phyloP scores from a whole-genome alignment of 2,113 vertebrate genomes.

The Eulacestoma nigropectus region DNA sequence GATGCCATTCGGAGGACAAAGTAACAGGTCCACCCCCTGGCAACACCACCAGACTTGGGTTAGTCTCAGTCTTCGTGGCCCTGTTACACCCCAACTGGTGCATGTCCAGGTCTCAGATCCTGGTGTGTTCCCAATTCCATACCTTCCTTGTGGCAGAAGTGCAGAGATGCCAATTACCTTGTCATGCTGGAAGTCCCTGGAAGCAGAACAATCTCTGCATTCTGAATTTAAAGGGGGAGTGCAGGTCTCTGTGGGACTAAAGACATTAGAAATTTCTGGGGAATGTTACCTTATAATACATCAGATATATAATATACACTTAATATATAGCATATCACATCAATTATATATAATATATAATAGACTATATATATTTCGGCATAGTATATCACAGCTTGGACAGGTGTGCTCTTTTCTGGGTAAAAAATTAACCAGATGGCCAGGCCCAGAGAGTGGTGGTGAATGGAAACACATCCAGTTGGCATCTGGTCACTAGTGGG shows the following conservation, averaged over 20 bases:
- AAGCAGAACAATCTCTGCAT: background rate
- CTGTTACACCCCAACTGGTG: background rate
- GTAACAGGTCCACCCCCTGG: background rate
- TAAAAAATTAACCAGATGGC: background rate
- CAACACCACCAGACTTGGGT: background rate
- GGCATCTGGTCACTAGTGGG: background rate
- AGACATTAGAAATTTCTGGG: background rate
- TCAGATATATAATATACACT: background rate
- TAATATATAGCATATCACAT: background rate
- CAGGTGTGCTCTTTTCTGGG: background rate
- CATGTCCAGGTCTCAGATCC: background rate
- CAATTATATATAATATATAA: background rate
- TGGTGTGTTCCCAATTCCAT: background rate
- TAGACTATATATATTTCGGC: background rate
- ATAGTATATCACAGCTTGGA: background rate
- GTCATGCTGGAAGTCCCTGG: background rate
- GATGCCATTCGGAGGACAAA: background rate
- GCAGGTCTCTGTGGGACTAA: background rate
- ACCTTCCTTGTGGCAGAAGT: background rate
- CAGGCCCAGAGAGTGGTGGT: background rate
- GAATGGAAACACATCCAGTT: background rate
- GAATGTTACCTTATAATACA: background rate
- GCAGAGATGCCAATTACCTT: background rate
- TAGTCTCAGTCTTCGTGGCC: background rate
- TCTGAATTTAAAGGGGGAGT: background rate